Base-by-base conservation (phyloP, 2,113 vertebrate species). In the Pavo muticus region DNA sequence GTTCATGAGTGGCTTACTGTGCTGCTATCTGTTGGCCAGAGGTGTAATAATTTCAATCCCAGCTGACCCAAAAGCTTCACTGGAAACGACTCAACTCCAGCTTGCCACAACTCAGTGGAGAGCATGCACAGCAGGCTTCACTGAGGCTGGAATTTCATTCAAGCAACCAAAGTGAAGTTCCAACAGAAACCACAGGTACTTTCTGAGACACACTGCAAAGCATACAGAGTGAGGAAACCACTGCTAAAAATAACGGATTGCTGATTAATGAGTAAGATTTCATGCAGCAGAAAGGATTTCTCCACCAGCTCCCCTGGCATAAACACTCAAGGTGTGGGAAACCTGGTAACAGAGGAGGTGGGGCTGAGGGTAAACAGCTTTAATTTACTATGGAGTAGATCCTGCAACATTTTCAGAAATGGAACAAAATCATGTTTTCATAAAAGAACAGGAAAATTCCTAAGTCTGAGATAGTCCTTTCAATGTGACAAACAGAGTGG, bases 181-280 rank as follows among this genome's bases (percentile, higher is more conserved):
- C 68, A 68, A 67, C 67, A 79, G 71, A 84, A 91, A 78, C 24
- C 54, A 82, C 59, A 84, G 75, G 37, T 75, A 50, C 32, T 56
- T 88, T 72, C 44, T 59, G 54, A 20, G 59, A 72, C 47, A 42
- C 4, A 12, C 18, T 70, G 29, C 13, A 48, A 50, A 89, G 78
- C 29, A 56, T 80, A 56, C 40, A 84, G 8, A 25, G 5, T 13
- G 68, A 76, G 42, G 45, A 82, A 89, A 69, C 14, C 5, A 6
- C 9, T 67, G 40, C 64, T 92, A 94, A 92, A 83, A 64, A 42
- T 69, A 94, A 68, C 20, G 67, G 79, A 82, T 63, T 82, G 30
- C 77, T 76, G n/a, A 40, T 78, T 89, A 78, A 84, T 84, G 91
- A 84, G 42, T 88, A 91, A 94, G 81, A 12, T 19, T 90, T 83